Percentiles rank a stretch among this genome's conserved stretches.
Evolutionary conservation across 2,113 vertebrate genomes (phyloP).

Genomic region (Oxyruncus cristatus): DNA sequence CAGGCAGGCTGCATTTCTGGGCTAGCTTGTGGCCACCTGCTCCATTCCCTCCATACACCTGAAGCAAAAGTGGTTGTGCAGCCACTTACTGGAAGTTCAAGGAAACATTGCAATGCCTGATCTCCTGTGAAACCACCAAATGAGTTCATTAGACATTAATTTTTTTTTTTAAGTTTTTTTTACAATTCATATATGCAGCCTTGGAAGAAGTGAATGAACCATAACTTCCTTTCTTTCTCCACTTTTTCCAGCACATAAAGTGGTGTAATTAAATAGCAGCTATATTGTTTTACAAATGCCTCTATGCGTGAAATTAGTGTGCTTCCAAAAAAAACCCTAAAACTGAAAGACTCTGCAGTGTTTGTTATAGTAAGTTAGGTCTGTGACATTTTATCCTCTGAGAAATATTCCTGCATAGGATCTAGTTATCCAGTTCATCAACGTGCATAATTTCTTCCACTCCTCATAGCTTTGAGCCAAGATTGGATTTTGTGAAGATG

Average conservation of each 20-base stretch:
- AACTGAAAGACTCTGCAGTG: not conserved
- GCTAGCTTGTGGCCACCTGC: not conserved
- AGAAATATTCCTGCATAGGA: slow-evolving; percentile 50
- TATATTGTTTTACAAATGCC: slow-evolving; percentile 43
- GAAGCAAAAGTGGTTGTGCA: not conserved
- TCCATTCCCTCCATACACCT: not conserved
- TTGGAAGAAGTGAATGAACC: not conserved
- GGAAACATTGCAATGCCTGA: not conserved
- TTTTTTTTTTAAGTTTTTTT: not conserved
- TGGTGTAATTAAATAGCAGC: slow-evolving; percentile 28
- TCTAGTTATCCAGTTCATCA: slow-evolving; percentile 60
- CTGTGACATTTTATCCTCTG: slow-evolving; percentile 56
- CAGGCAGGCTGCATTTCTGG: not conserved
- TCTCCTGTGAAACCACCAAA: not conserved
- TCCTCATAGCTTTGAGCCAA: not conserved
- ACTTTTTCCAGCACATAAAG: not conserved
- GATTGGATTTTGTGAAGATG: slow-evolving; percentile 19
- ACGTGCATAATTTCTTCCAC: slow-evolving; percentile 18
- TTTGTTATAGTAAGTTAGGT: slow-evolving; percentile 61
- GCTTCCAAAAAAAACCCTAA: slow-evolving; percentile 13
- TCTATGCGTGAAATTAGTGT: slow-evolving; percentile 47
- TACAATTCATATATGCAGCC: not conserved
- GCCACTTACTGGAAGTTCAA: not conserved
- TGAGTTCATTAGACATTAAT: not conserved
- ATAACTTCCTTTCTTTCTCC: not conserved